These are phyloP conservation scores for Bos indicus DNA, from an alignment of 2,113 vertebrate genomes.

Conservation along the genomic window DNA sequence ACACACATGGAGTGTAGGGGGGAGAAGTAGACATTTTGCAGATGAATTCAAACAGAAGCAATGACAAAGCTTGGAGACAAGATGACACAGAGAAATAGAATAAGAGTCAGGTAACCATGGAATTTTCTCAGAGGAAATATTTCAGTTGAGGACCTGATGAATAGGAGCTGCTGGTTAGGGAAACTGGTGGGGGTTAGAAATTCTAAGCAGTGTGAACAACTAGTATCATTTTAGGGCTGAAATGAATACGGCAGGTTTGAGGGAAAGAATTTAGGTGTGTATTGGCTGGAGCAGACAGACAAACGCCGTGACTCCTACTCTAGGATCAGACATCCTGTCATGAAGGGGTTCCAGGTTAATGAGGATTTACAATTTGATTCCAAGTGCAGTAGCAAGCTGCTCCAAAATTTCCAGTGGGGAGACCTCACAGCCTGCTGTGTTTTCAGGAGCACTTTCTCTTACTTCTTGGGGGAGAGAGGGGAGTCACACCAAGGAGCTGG, in stretches of 20 bases:
- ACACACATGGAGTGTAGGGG: not conserved
- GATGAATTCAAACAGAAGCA: not conserved
- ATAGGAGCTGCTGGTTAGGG: not conserved
- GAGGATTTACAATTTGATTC: not conserved
- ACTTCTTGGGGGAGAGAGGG: not conserved
- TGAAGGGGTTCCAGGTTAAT: not conserved
- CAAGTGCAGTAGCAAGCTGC: not conserved
- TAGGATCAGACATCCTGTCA: not conserved
- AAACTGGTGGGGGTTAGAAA: not conserved
- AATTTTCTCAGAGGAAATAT: not conserved
- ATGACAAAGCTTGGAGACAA: not conserved
- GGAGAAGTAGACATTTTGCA: not conserved
- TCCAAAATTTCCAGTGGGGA: not conserved
- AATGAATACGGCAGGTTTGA: too few relatives aligned
- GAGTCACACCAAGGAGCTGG: not conserved
- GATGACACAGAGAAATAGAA: not conserved
- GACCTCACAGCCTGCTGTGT: too few relatives aligned
- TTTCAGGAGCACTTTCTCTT: not conserved
- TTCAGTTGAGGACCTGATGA: not conserved
- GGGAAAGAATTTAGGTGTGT: too few relatives aligned
- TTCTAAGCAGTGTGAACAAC: not conserved
- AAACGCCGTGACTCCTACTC: accelerated
- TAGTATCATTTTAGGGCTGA: not conserved
- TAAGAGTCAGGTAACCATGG: not conserved
- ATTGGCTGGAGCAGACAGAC: not conserved